A percentile compares a stretch with the other conserved stretches of the same genome.
Evolutionary conservation across 1,140 invertebrate species (phyloP).

Genomic region (Cardiocondyla obscurior): DNA sequence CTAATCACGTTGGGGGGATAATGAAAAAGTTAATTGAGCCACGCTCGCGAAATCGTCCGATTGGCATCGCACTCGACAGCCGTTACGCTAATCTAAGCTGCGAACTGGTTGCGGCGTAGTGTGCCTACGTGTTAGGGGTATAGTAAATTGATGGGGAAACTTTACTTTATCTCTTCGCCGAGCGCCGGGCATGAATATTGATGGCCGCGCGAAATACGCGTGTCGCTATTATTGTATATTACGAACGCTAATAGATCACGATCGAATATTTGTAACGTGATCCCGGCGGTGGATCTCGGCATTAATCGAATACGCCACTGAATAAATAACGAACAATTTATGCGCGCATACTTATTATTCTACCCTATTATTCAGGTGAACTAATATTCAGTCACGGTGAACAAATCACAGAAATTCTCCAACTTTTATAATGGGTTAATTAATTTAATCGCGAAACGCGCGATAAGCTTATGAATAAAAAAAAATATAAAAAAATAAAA

Average conservation of each 20-base stretch:
- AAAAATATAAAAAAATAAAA: too few relatives aligned
- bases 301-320: conserved; percentile 9
- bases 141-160: conserved; percentile 40
- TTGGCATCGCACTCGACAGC: conserved; percentile 25
- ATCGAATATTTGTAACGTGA: conserved; percentile 47
- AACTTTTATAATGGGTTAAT: conserved; percentile 17
- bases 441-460: conserved; percentile 5
- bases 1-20: conserved; percentile 47
- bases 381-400: too few relatives aligned
- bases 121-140: not conserved
- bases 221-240: conserved; percentile 40
- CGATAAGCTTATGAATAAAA: conserved; percentile 12
- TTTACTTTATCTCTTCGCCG: conserved; percentile 31
- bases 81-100: not conserved
- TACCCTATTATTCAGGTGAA: too few relatives aligned
- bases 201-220: conserved; percentile 22
- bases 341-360: too few relatives aligned
- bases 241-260: conserved; percentile 42
- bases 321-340: conserved; percentile 6
- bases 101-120: not conserved
- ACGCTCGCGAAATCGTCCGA: conserved; percentile 48
- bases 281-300: conserved; percentile 20
- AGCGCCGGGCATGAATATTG: conserved; percentile 35
- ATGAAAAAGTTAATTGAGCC: conserved; percentile 70
- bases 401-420: not conserved